Percentiles rank a stretch among this genome's conserved stretches.
phyloP scores from a whole-genome alignment of 2,113 vertebrate genomes.

The Gobio gobio region DNA sequence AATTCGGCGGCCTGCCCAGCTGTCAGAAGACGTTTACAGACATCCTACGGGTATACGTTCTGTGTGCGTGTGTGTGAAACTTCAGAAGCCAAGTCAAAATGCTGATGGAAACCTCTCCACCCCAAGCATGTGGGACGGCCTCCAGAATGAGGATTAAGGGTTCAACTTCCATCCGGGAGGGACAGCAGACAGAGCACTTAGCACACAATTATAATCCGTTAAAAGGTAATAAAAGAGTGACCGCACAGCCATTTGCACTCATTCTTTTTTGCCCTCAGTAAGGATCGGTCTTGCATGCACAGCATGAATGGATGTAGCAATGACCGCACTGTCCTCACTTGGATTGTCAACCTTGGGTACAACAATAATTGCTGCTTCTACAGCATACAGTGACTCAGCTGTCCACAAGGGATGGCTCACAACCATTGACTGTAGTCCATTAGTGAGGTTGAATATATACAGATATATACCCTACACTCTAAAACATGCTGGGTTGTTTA shows the following conservation, averaged over 20 bases:
- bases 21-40: constrained; percentile 70
- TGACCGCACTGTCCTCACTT: constrained; percentile 55
- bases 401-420: neutral
- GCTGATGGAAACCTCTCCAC: constrained; percentile 74
- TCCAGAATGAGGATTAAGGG: constrained; percentile 72
- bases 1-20: constrained; percentile 64
- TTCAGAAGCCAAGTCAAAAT: constrained; percentile 42
- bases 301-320: constrained; percentile 56
- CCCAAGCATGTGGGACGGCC: constrained; percentile 65
- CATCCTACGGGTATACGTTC: constrained; percentile 47
- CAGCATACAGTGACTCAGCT: neutral
- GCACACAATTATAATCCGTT: constrained; percentile 77
- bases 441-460: neutral
- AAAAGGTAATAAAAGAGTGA: constrained; percentile 74
- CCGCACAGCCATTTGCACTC: constrained; percentile 49
- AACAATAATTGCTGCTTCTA: neutral
- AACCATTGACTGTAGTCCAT: neutral
- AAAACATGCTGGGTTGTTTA: too few species aligned
- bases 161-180: constrained; percentile 74
- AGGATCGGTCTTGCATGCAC: constrained; percentile 5
- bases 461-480: too few species aligned
- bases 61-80: constrained; percentile 28
- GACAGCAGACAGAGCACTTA: constrained; percentile 70
- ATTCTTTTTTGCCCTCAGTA: constrained; percentile 43
- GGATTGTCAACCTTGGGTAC: neutral